Evolutionary conservation across 2,888 invertebrate species (phyloP).

Genomic region (Saturnia pavonia): DNA sequence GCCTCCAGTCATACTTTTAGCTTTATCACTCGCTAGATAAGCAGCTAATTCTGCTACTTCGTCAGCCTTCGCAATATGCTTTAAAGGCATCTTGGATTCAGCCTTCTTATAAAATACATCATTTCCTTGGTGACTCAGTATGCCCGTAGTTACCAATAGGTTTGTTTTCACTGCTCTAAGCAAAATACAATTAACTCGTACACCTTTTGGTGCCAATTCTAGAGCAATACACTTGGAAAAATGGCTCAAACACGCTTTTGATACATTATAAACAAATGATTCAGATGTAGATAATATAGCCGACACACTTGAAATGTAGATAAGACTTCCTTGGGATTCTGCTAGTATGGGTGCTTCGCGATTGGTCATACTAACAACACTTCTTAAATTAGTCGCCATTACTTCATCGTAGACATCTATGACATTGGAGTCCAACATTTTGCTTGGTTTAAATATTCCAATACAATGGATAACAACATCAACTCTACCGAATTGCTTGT

Average conservation of each 20-base stretch:
- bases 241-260: slow-evolving; percentile 88
- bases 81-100: slow-evolving; percentile 28
- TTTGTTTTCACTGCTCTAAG: slow-evolving; percentile 84
- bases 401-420: slow-evolving; percentile 43
- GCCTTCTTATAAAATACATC: slow-evolving; percentile 29
- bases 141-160: slow-evolving; percentile 33
- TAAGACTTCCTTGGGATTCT: slow-evolving; percentile 44
- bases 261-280: slow-evolving; percentile 80
- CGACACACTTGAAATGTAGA: slow-evolving; percentile 48
- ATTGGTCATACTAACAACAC: slow-evolving; percentile 41
- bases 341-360: slow-evolving; percentile 36
- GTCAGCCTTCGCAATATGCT: slow-evolving; percentile 35
- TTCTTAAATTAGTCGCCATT: slow-evolving; percentile 45
- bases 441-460: slow-evolving; percentile 34
- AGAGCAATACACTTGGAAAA: slow-evolving; percentile 87
- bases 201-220: slow-evolving; percentile 80
- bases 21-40: slow-evolving; percentile 52
- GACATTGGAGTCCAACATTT: slow-evolving; percentile 35
- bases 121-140: slow-evolving; percentile 27
- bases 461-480: slow-evolving; percentile 51
- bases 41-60: slow-evolving; percentile 46
- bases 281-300: slow-evolving; percentile 22
- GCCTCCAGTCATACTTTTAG: slow-evolving; percentile 49
- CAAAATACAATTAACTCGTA: slow-evolving; percentile 86
- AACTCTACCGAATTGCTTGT: slow-evolving; percentile 41